A percentile compares a stretch with the other conserved stretches of the same genome.
Evolutionary conservation across 2,113 vertebrate species (phyloP).

Genomic region (Cyanoliseus patagonus): DNA sequence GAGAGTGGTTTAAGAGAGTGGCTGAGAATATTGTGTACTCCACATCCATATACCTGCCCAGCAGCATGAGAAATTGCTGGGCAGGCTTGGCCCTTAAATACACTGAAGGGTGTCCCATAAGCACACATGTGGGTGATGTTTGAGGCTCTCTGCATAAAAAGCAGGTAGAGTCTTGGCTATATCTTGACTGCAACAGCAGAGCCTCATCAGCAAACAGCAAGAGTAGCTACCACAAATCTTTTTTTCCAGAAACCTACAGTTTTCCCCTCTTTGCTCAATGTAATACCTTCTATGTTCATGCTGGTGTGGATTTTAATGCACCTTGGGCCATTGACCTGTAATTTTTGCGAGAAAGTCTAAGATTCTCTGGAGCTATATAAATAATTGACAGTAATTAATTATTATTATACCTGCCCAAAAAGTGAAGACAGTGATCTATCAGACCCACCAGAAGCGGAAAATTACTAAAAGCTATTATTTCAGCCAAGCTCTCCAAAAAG

Average conservation of each 20-base stretch:
- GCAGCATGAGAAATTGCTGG: neutral
- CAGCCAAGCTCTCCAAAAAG: neutral
- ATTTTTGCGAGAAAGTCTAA: neutral
- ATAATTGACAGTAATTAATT: slow-evolving; percentile 42
- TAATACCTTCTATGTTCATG: neutral
- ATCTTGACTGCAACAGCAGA: neutral
- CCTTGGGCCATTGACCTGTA: neutral
- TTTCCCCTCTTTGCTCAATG: neutral
- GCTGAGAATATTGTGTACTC: neutral
- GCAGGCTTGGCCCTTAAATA: neutral
- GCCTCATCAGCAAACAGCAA: neutral
- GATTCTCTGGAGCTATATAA: neutral
- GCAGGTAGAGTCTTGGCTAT: neutral
- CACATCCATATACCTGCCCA: neutral
- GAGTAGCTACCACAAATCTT: neutral
- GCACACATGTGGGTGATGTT: neutral
- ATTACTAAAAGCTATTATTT: neutral
- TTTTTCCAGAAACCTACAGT: neutral
- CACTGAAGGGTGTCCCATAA: fast-evolving
- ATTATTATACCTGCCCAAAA: slow-evolving; percentile 15
- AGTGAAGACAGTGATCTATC: neutral
- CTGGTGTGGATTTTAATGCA: neutral
- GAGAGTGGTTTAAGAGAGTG: neutral
- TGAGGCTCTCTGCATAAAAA: neutral
- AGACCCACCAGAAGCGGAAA: neutral